These are phyloP conservation scores for Platorchestia sp. DNA, from an alignment of 1,140 invertebrate species.

Conservation along the genomic window DNA sequence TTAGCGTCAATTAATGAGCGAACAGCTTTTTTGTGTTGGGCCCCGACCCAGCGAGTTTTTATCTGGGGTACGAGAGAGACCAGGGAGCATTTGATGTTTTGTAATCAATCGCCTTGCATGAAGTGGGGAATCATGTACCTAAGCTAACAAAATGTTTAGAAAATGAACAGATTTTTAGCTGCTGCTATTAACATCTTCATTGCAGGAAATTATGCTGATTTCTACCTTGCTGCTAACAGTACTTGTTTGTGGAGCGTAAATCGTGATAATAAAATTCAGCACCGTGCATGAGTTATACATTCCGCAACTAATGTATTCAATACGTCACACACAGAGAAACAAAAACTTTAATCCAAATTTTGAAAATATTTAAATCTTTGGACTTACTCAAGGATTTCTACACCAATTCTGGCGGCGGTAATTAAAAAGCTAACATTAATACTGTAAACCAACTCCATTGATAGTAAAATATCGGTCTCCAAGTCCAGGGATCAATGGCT, in stretches of 20 bases:
- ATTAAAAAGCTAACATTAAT: no score
- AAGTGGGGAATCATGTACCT: background rate
- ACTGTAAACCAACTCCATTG: no score
- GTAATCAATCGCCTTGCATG: background rate
- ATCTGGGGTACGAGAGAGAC: background rate
- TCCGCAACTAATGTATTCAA: no score
- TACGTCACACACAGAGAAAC: no score
- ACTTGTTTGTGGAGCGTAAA: background rate
- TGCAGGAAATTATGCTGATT: background rate
- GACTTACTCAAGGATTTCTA: no score
- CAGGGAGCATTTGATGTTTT: background rate
- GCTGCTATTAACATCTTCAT: background rate
- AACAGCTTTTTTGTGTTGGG: background rate
- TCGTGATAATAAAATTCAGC: background rate
- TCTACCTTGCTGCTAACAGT: background rate
- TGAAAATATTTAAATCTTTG: no score
- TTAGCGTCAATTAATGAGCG: background rate
- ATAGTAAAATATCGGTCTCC: no score
- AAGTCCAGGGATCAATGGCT: no score
- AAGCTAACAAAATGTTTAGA: background rate
- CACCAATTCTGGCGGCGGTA: no score
- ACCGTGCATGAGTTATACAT: no score
- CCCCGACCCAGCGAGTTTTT: background rate
- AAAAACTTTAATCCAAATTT: no score
- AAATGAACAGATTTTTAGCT: background rate